Percentiles rank a stretch among this genome's conserved stretches.
Evolutionary conservation across 2,113 vertebrate species (phyloP).

Genomic region (Crotalus helleri): DNA sequence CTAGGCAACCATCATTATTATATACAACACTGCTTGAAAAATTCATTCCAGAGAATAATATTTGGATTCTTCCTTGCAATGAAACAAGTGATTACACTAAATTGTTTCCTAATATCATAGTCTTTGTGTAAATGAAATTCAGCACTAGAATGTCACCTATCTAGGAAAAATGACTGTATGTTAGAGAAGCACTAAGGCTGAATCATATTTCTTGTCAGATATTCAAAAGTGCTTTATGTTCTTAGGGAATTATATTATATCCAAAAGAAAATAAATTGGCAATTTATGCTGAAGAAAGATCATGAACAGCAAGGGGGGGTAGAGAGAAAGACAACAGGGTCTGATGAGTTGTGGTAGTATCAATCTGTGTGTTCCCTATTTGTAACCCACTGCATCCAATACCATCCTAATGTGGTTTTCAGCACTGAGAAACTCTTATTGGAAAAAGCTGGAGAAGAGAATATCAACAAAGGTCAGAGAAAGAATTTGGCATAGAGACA

Average conservation of each 20-base stretch:
- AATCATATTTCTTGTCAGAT: constrained; percentile 62
- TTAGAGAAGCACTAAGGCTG: constrained; percentile 55
- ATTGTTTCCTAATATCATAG: constrained; percentile 54
- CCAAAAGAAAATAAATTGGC: constrained; percentile 59
- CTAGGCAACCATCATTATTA: constrained; percentile 50
- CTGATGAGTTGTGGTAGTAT: constrained; percentile 33
- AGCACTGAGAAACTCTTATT: neutral
- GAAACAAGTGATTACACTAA: constrained; percentile 50
- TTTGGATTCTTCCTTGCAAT: constrained; percentile 56
- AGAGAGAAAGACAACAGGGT: neutral
- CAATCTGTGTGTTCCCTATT: neutral
- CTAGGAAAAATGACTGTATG: constrained; percentile 48
- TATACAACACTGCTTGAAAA: constrained; percentile 47
- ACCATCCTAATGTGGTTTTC: constrained; percentile 15
- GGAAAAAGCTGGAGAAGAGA: neutral
- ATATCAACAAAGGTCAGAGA: neutral
- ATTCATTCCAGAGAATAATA: constrained; percentile 55
- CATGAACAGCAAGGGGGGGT: neutral
- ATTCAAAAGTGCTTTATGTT: constrained; percentile 55
- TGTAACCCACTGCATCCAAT: neutral
- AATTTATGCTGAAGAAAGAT: constrained; percentile 40
- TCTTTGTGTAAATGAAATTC: constrained; percentile 57
- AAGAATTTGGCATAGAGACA: neutral
- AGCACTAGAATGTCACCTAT: constrained; percentile 56
- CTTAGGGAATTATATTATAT: constrained; percentile 48